These are phyloP conservation scores for Cranoglanis bouderius DNA, from an alignment of 2,113 vertebrate genomes.

Conservation along the genomic window DNA sequence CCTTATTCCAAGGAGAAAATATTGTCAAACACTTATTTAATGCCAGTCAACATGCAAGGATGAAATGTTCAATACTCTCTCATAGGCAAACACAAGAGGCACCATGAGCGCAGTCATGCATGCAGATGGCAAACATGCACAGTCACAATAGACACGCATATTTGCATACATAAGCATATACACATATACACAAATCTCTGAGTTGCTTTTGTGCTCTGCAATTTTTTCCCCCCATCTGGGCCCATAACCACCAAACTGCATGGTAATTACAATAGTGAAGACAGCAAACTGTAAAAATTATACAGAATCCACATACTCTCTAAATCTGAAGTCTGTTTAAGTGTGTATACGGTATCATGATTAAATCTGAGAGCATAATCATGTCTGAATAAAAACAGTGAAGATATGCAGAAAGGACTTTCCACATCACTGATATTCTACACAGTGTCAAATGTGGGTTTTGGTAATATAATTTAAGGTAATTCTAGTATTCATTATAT, in stretches of 20 bases:
- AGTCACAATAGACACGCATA: background rate
- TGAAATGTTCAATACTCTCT: conserved; percentile 14
- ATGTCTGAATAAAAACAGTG: background rate
- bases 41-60: background rate
- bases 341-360: background rate
- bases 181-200: background rate
- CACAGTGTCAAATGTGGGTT: background rate
- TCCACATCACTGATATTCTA: background rate
- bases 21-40: conserved; percentile 28
- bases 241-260: background rate
- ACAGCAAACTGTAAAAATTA: conserved; percentile 19
- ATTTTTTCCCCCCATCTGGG: background rate
- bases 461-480: background rate
- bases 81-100: conserved; percentile 11
- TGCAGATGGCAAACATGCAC: background rate
- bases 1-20: background rate
- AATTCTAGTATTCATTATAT: background rate
- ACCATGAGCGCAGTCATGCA: conserved; percentile 17
- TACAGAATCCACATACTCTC: background rate
- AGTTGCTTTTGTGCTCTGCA: background rate
- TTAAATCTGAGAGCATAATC: background rate
- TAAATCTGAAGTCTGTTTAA: background rate
- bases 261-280: conserved; percentile 15
- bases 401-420: background rate
- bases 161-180: background rate